A percentile compares a stretch with the other conserved stretches of the same genome.
These are phyloP conservation scores for Thaleichthys pacificus DNA, from an alignment of 2,797 vertebrate species.

Conservation along the genomic window DNA sequence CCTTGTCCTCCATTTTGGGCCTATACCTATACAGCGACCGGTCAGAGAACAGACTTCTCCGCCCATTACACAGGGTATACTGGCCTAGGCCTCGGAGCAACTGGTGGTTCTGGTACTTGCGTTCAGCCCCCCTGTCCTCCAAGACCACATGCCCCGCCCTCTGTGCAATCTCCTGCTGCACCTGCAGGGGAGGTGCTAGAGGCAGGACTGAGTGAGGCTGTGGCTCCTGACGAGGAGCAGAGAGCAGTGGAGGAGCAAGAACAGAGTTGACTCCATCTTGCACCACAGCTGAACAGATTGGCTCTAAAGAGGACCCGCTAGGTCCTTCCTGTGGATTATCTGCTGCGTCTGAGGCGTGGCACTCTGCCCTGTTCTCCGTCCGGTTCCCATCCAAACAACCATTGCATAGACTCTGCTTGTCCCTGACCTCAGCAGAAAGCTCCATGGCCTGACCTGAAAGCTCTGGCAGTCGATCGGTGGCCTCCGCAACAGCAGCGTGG, in stretches of 20 bases:
- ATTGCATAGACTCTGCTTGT: slow-evolving; percentile 74
- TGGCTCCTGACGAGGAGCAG: slow-evolving; percentile 47
- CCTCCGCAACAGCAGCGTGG: slow-evolving; percentile 20
- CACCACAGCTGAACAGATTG: slow-evolving; percentile 57
- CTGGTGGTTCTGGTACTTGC: slow-evolving; percentile 75
- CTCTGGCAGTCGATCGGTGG: slow-evolving; percentile 59
- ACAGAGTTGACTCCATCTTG: slow-evolving; percentile 56
- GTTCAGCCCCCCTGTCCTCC: slow-evolving; percentile 75
- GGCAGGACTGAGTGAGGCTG: slow-evolving; percentile 24
- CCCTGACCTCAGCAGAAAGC: slow-evolving; percentile 48
- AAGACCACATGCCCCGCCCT: slow-evolving; percentile 65
- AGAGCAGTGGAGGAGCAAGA: slow-evolving; percentile 65
- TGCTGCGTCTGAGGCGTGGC: slow-evolving; percentile 53
- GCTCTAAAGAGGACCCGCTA: slow-evolving; percentile 58
- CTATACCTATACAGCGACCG: slow-evolving; percentile 60
- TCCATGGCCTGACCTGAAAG: slow-evolving; percentile 43
- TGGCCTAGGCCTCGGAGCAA: slow-evolving; percentile 75
- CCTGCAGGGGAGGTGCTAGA: slow-evolving; percentile 46
- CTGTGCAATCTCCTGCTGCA: slow-evolving; percentile 73
- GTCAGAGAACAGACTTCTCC: slow-evolving; percentile 69
- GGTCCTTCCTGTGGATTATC: slow-evolving; percentile 63
- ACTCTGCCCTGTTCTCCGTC: slow-evolving; percentile 52
- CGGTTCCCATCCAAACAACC: slow-evolving; percentile 76
- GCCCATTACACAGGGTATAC: slow-evolving; percentile 70
- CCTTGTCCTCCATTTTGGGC: slow-evolving; percentile 87